Base-by-base conservation (phyloP, 2,888 invertebrate genomes). In the Platerodrilus igneus region DNA sequence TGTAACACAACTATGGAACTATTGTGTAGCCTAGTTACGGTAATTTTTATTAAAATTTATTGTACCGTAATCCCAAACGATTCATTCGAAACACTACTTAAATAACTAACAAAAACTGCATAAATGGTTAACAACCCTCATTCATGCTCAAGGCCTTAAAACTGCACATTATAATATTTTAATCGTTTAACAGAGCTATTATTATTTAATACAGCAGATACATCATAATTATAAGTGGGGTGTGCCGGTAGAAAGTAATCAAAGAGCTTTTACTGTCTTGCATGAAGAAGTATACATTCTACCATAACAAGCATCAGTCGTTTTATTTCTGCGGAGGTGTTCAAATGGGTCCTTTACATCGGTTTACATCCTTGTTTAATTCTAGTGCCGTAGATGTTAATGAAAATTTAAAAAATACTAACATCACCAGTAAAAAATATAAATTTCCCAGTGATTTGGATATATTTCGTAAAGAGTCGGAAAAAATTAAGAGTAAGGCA, bases 361-460 rank as follows among this genome's bases (percentile, higher is more conserved):
- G 74, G 60, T 70, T 79, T 34, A 77, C 78, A 47, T 76, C 78
- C 38, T 70, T 79, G 48, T 79, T 80, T 59, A 76, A 77, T 63
- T 58, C 63, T 22, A 68, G 67, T 59, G 60, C 57, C 3, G 54
- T 63, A 31, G 77, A 77, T 57, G 66, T 70, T 18, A 75, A 73
- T 49, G 71, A 67, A 50, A 73, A 69, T 56, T 53, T 45, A 23
- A 47, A 42, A 34, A 51, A 47, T 22, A 67, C 66, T 64, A 66
- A 64, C 6, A 60, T 61, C 33, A 63, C 61, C 43, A 64, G 64
- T 22, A 74, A 73, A 46, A 76, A 77, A 53, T 62, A 60, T 37
- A 60, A 63, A 52, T 78, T 76, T 57, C 64, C 71, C n/a, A 78
- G 78, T 69, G 78, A 79, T 58, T 53, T 70, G 51, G 67, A 68